Base-by-base conservation (phyloP, 2,888 invertebrate genomes). In the Gnatocerus cornutus region DNA sequence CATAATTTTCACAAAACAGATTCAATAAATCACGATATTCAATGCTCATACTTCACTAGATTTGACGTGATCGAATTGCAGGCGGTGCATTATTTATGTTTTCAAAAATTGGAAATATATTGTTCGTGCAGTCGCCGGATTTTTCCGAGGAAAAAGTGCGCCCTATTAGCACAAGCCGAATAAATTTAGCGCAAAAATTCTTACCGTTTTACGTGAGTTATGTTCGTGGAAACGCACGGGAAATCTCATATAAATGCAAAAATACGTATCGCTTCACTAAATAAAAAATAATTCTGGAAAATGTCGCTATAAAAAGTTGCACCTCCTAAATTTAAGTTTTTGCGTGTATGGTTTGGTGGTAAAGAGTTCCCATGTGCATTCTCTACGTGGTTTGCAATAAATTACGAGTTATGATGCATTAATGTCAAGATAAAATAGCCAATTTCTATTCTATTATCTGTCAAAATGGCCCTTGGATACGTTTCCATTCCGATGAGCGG, bases 361-460 rank as follows among this genome's bases (percentile, higher is more conserved):
- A 58, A 58, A 69, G 58, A 68, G 69, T 53, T 71, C 70, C 67
- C 66, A 66, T 69, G 69, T 66, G 66, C 69, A 67, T 48, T 21
- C 27, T 37, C 14, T 30, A 39, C 55, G 61, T 53, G 62, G 45
- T 46, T 45, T 39, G 61, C 61, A 68, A 74, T 75, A 74, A 71
- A 69, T 73, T 72, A 63, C 62, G 45, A 69, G 75, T 78, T 80
- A 79, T 79, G 75, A 77, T 76, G 73, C 76, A 75, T 79, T 78
- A 77, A 65, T 69, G 75, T 73, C 76, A 70, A 76, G 78, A 78
- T 78, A 79, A 80, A 81, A 79, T 80, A 80, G 78, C 79, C 82
- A 81, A 82, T 82, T 82, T 80, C 81, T 80, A 81, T 82, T 81
- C 81, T 81, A 82, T 81, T 81, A 82, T 81, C 80, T 80, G 81